phyloP scores from a whole-genome alignment of 2,888 invertebrate genomes.

The Andrena chrysosceles region DNA sequence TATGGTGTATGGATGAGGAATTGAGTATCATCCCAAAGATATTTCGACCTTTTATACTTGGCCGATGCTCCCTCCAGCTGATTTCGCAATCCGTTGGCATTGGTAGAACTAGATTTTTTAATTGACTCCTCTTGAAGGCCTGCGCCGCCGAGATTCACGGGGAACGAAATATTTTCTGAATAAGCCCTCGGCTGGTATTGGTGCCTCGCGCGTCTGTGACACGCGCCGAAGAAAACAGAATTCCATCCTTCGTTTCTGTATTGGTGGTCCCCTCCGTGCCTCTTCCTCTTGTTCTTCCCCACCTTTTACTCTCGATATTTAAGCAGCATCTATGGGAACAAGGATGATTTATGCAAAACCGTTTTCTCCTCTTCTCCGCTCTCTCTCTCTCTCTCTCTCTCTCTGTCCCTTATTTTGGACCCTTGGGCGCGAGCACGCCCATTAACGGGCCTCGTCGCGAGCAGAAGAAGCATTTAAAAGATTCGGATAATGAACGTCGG shows the following conservation, averaged over 20 bases:
- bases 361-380: background rate
- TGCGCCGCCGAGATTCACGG: conserved; percentile 23
- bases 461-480: conserved; percentile 59
- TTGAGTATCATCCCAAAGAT: conserved; percentile 74
- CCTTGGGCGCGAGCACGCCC: background rate
- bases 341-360: conserved; percentile 63
- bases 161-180: conserved; percentile 34
- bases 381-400: background rate
- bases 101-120: conserved; percentile 83
- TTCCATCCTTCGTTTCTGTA: conserved; percentile 19
- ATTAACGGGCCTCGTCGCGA: conserved; percentile 34
- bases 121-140: conserved; percentile 71
- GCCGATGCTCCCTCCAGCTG: conserved; percentile 75
- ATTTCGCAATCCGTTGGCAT: conserved; percentile 83
- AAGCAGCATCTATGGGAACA: conserved; percentile 14
- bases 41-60: conserved; percentile 83
- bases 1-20: conserved; percentile 75
- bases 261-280: conserved; percentile 4
- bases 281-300: background rate
- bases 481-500: conserved; percentile 46
- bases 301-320: conserved; percentile 15
- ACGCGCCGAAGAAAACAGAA: conserved; percentile 12
- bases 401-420: background rate
- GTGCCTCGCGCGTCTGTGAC: background rate
- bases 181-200: conserved; percentile 19